Evolutionary conservation across 2,113 vertebrate species (phyloP), one percentile per base, ranked within the genome.

Genomic region (Barbus barbus): DNA sequence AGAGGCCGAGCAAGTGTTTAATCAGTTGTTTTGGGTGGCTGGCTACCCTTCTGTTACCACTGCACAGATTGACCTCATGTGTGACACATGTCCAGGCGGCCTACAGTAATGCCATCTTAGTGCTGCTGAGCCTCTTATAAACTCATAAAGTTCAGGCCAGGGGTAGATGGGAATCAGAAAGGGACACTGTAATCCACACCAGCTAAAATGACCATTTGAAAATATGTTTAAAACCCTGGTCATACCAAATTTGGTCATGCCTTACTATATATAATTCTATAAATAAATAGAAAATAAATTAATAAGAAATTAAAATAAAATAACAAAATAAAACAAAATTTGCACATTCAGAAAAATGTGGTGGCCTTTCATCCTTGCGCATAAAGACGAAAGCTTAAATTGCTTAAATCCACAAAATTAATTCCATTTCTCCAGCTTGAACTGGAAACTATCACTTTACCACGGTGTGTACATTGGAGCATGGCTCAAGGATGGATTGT

Each of bases 111-210:
- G 72, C 81, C 84, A 76, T 81, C 81, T 83, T 56, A 78, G 63
- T n/a, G 56, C 67, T 72, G 73, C 73, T 84, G 72, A 84, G 81
- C 81, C 58, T 85, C 51, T 87, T 80, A 78, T 71, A 24, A 78
- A 44, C 83, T 87, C 67, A 67, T 46, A 74, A 83, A 56, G 58
- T 48, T 76, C 75, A 79, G 33, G 53, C 26, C 31, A 81, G 83
- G 33, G 38, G 48, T 12, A 81, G 36, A 83, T 38, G 81, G 69
- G 58, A 72, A 81, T 81, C 67, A 83, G n/a, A 81, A 78, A 67
- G 20, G 20, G 74, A 53, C 38, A n/a, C 69, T 53, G 20, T 22
- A 75, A 53, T 31, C 76, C 82, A 80, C 61, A 75, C 48, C 74
- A 60, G 65, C 63, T 22, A n/a, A 71, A 48, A 84, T 56, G 14